Evolutionary conservation across 2,113 vertebrate genomes (phyloP).

Genomic region (Neodon shergylaensis): DNA sequence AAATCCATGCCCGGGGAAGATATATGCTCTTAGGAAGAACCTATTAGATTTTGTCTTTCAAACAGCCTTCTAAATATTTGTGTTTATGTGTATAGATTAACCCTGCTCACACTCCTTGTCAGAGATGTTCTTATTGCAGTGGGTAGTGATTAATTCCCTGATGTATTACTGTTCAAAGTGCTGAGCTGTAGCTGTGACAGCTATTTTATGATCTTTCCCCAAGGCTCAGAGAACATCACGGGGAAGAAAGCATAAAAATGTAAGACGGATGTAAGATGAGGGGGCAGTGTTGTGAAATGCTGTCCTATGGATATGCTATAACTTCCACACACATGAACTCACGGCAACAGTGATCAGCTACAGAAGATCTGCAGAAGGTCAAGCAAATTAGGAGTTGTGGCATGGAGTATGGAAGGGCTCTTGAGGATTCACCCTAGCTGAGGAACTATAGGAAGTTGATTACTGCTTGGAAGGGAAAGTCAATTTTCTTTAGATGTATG

Average conservation of each 20-base stretch:
- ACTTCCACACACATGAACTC: background rate
- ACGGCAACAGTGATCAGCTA: background rate
- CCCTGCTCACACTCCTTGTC: background rate
- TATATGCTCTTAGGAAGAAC: background rate
- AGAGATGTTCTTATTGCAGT: background rate
- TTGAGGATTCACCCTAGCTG: background rate
- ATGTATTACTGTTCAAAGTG: background rate
- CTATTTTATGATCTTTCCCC: background rate
- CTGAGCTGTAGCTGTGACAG: background rate
- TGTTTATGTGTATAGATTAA: background rate
- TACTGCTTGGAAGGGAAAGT: background rate
- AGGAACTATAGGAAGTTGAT: background rate
- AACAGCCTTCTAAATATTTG: background rate
- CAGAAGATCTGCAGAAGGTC: background rate
- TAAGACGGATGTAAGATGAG: background rate
- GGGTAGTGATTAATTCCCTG: background rate
- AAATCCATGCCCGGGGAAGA: background rate
- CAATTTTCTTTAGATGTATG: background rate
- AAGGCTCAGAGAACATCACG: background rate
- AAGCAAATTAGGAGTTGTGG: background rate
- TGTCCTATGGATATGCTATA: background rate
- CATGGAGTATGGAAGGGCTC: background rate
- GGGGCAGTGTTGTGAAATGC: background rate
- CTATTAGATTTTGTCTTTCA: background rate
- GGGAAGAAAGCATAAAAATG: background rate